Evolutionary conservation across 1,140 invertebrate species (phyloP).

Genomic region (Palaemon carinicauda): DNA sequence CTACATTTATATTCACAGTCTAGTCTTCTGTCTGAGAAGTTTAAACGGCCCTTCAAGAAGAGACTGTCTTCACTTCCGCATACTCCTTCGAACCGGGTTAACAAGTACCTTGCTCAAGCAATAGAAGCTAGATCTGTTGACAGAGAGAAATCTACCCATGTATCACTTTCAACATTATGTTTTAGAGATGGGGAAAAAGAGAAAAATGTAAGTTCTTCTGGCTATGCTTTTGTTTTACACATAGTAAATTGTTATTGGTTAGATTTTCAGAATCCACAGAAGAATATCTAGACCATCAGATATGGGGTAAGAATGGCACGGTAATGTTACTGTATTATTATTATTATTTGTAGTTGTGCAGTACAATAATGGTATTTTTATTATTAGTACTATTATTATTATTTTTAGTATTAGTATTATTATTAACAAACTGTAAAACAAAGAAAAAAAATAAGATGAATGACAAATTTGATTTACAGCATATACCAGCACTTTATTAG

Average conservation of each 20-base stretch:
- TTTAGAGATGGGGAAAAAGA: constrained; percentile 86
- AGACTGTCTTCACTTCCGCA: constrained; percentile 84
- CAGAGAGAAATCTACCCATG: constrained; percentile 86
- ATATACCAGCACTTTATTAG: no score
- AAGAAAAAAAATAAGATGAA: no score
- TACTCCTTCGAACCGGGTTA: constrained; percentile 85
- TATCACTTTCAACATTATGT: constrained; percentile 82
- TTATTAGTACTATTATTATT: no score
- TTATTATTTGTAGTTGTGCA: no score
- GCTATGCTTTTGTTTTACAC: not conserved
- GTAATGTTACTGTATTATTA: no score
- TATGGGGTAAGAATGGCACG: no score
- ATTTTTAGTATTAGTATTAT: no score
- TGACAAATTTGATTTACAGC: no score
- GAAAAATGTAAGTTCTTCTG: constrained; percentile 70
- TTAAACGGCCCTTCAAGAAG: constrained; percentile 87
- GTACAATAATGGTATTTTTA: no score
- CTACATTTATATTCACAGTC: constrained; percentile 38
- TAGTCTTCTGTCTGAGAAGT: constrained; percentile 76
- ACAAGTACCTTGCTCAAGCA: constrained; percentile 89
- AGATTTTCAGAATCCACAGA: not conserved
- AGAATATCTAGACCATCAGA: no score
- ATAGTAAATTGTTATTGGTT: not conserved
- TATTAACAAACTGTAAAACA: no score
- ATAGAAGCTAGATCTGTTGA: constrained; percentile 90